phyloP scores from a whole-genome alignment of 1,140 invertebrate genomes.

The Zaprionus davidi region DNA sequence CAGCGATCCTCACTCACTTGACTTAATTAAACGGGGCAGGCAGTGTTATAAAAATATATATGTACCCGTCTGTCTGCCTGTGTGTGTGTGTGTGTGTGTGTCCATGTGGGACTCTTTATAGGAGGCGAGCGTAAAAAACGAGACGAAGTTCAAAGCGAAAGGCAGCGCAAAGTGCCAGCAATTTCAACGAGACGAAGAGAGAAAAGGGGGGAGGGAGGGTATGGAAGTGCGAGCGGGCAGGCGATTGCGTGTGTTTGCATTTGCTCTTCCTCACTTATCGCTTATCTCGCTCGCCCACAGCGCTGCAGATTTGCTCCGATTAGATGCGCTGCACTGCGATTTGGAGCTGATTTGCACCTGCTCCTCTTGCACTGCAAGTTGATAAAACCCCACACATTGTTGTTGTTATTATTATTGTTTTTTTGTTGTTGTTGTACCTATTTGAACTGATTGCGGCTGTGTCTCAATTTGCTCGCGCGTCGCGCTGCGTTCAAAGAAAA shows the following conservation, averaged over 20 bases:
- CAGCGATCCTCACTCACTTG: conserved; percentile 77
- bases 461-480: conserved; percentile 47
- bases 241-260: conserved; percentile 35
- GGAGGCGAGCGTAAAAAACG: conserved; percentile 54
- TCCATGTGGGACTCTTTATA: conserved; percentile 50
- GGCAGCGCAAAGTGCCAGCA: conserved; percentile 40
- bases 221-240: neutral
- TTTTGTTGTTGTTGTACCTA: neutral
- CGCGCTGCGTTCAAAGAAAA: conserved; percentile 68
- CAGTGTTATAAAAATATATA: conserved; percentile 55
- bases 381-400: neutral
- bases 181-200: conserved; percentile 9
- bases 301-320: conserved; percentile 38
- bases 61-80: conserved; percentile 11
- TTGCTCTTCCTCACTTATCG: conserved; percentile 51
- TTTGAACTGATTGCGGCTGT: conserved; percentile 38
- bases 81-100: conserved; percentile 40
- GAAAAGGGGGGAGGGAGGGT: too few relatives aligned
- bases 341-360: conserved; percentile 19
- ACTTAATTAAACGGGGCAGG: conserved; percentile 75
- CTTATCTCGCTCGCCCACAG: conserved; percentile 53
- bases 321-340: conserved; percentile 37
- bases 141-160: conserved; percentile 55
- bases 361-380: conserved; percentile 1
- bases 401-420: conserved; percentile 11